Conservation (phyloP, 1,140 invertebrate species). For the Cyclargus thomasi region DNA sequence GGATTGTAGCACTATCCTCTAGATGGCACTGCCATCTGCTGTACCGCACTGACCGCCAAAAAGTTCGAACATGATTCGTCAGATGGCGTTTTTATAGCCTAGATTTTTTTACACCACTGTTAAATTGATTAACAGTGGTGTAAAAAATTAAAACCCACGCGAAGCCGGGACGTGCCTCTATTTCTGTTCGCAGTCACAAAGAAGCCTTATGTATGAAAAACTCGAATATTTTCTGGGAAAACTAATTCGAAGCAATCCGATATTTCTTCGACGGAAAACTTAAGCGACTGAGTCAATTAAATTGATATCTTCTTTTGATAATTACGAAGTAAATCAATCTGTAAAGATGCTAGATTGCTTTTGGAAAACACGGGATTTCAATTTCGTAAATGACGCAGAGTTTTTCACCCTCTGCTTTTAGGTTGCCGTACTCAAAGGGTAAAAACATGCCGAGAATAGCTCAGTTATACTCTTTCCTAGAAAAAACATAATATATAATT, state of each 20-base stretch:
- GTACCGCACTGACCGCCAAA: too few species aligned
- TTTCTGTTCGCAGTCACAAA: not conserved
- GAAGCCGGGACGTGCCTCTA: too few species aligned
- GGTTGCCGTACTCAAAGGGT: too few species aligned
- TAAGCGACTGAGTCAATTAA: constrained; percentile 13
- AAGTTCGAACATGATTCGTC: too few species aligned
- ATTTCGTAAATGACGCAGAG: not conserved
- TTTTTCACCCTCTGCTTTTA: not conserved
- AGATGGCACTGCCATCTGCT: too few species aligned
- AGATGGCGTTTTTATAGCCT: too few species aligned
- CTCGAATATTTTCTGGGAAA: not conserved
- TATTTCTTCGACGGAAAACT: constrained; percentile 8
- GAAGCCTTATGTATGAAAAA: not conserved
- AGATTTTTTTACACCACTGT: too few species aligned
- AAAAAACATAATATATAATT: too few species aligned
- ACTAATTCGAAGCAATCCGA: not conserved
- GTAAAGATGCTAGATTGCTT: constrained; percentile 10
- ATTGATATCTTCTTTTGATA: constrained; percentile 19
- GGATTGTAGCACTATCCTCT: too few species aligned
- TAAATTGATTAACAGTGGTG: too few species aligned
- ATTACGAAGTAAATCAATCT: constrained; percentile 20
- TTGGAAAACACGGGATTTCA: constrained; percentile 4
- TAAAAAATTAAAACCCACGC: too few species aligned
- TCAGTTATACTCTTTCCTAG: too few species aligned
- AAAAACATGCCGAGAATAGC: not conserved